Conservation (phyloP, 2,113 vertebrate species). For the Antidorcas marsupialis region DNA sequence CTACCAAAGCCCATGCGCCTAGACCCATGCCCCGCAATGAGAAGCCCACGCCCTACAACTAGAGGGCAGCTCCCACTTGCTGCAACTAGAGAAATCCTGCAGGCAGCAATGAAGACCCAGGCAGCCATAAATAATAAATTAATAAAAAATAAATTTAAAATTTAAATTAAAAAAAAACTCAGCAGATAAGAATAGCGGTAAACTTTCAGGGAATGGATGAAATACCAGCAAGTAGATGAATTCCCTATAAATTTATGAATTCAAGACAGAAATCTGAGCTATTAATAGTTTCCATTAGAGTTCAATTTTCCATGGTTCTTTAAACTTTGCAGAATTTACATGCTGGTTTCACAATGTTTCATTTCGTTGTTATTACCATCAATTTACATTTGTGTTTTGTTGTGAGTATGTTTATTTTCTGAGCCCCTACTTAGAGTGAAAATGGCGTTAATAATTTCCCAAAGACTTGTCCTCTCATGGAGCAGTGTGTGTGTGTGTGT, state of each 20-base stretch:
- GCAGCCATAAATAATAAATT: not conserved
- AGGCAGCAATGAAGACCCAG: not conserved
- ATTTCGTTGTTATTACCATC: not conserved
- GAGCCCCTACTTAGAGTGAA: not conserved
- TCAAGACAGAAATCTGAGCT: not conserved
- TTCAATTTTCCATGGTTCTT: not conserved
- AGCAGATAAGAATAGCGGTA: not conserved
- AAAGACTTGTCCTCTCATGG: not conserved
- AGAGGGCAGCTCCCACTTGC: not conserved
- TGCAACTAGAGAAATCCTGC: not conserved
- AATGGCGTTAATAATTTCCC: not conserved
- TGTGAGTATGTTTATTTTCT: not conserved
- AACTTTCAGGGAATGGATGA: not conserved
- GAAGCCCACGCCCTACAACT: not conserved
- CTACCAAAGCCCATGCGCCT: rapidly evolving
- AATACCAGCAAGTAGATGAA: not conserved
- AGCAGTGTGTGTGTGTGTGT: not conserved
- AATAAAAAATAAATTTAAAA: not conserved
- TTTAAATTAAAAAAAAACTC: no score
- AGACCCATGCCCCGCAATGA: not conserved
- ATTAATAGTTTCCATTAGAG: not conserved
- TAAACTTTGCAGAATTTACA: not conserved
- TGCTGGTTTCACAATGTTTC: not conserved
- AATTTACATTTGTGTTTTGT: not conserved
- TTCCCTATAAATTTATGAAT: not conserved